Evolutionary conservation across 2,113 vertebrate genomes (phyloP).

Genomic region (Odocoileus hemionus): DNA sequence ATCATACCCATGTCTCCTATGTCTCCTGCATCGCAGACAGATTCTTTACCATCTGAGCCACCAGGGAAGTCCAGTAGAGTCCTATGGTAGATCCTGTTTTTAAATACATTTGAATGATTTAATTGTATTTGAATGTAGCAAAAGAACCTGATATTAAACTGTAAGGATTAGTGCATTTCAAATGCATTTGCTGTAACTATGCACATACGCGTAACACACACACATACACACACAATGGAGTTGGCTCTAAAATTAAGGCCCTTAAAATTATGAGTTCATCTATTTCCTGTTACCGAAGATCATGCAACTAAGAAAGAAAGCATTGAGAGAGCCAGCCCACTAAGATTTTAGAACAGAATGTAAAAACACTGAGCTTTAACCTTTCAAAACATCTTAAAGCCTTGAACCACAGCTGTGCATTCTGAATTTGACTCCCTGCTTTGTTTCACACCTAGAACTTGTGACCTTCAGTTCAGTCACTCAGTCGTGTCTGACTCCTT

Average conservation of each 20-base stretch:
- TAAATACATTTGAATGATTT: background rate
- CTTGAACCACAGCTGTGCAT: background rate
- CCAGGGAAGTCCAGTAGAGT: background rate
- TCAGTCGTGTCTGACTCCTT: background rate
- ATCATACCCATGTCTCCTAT: background rate
- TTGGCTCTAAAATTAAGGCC: slow-evolving; percentile 37
- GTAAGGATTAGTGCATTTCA: background rate
- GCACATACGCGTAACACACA: fast-evolving
- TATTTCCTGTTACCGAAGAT: slow-evolving; percentile 19
- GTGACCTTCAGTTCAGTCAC: background rate
- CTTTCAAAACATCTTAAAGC: background rate
- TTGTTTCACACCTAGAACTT: background rate
- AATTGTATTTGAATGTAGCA: background rate
- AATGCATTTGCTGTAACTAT: background rate
- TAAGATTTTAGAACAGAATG: background rate
- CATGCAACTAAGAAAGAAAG: background rate
- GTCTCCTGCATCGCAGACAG: background rate
- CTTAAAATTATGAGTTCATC: slow-evolving; percentile 29
- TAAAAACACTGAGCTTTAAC: background rate
- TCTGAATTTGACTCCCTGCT: background rate
- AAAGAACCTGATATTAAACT: background rate
- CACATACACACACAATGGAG: background rate
- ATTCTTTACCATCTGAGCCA: background rate
- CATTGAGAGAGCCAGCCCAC: background rate
- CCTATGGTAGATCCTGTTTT: background rate